phyloP scores from a whole-genome alignment of 2,888 invertebrate species.

The Tricholauxania praeusta region DNA sequence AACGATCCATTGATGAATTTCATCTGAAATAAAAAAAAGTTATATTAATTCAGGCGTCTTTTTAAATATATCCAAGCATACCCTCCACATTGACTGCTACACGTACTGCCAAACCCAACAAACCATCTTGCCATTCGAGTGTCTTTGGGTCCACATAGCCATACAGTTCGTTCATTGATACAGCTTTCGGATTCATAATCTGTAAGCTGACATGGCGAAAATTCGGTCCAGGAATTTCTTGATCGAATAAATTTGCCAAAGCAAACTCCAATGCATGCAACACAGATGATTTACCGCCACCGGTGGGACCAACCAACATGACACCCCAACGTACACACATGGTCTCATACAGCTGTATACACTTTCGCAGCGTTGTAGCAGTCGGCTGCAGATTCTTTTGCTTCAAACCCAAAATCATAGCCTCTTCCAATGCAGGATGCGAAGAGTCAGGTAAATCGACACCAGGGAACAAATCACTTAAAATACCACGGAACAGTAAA shows the following conservation, averaged over 20 bases:
- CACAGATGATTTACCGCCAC: constrained; percentile 86
- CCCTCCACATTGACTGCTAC: constrained; percentile 61
- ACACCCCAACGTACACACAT: constrained; percentile 93
- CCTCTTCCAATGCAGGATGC: constrained; percentile 80
- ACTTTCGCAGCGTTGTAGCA: constrained; percentile 61
- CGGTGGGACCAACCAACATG: constrained; percentile 92
- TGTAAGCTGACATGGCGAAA: constrained; percentile 82
- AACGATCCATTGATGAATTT: constrained; percentile 90
- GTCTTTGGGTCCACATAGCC: constrained; percentile 87
- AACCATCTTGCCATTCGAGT: constrained; percentile 91
- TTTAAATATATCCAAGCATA: constrained; percentile 39
- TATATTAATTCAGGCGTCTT: neutral
- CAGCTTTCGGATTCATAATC: constrained; percentile 89
- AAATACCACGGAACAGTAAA: constrained; percentile 85
- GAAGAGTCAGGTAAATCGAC: constrained; percentile 82
- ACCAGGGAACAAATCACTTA: constrained; percentile 91
- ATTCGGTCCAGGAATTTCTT: constrained; percentile 73
- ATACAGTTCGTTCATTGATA: constrained; percentile 88
- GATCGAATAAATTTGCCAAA: constrained; percentile 75
- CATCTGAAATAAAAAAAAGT: constrained; percentile 56
- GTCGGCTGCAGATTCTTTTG: constrained; percentile 76
- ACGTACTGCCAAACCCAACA: constrained; percentile 74
- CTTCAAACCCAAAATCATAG: constrained; percentile 72
- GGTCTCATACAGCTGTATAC: constrained; percentile 88
- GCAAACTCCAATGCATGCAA: constrained; percentile 81